These are phyloP conservation scores for Potamarius usumacintae DNA, from an alignment of 2,113 vertebrate species.

Conservation along the genomic window DNA sequence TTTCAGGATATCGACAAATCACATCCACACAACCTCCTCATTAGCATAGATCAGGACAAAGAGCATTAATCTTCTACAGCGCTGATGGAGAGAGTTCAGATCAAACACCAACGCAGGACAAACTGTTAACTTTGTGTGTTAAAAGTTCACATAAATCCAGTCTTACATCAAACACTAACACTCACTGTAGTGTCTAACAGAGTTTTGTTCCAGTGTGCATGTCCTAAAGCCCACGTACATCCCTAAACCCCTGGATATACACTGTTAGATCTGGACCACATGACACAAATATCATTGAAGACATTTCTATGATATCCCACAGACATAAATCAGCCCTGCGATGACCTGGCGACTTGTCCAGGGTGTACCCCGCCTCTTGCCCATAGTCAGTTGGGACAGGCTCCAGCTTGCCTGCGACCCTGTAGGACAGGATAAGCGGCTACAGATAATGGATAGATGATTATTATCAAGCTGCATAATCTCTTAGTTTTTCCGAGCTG, in stretches of 20 bases:
- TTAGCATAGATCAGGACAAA: constrained; percentile 79
- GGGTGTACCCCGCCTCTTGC: too few relatives aligned
- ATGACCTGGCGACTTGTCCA: too few relatives aligned
- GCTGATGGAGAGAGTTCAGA: constrained; percentile 39
- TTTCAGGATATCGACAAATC: constrained; percentile 78
- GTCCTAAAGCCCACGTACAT: background rate
- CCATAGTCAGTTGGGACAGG: too few relatives aligned
- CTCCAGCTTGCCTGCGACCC: too few relatives aligned
- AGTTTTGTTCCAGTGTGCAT: background rate
- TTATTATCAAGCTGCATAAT: too few relatives aligned
- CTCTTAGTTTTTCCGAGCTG: too few relatives aligned
- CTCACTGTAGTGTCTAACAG: background rate
- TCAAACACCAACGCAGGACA: background rate
- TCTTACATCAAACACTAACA: background rate
- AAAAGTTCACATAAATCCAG: background rate
- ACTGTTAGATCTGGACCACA: background rate
- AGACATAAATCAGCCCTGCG: too few relatives aligned
- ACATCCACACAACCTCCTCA: constrained; percentile 78
- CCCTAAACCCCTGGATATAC: background rate
- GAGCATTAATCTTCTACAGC: constrained; percentile 68
- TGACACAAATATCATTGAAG: background rate
- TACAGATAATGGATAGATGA: too few relatives aligned
- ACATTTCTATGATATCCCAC: too few relatives aligned
- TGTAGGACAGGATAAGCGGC: too few relatives aligned
- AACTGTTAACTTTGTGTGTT: background rate